These are phyloP conservation scores for Agriopis aurantiaria DNA, from an alignment of 2,888 invertebrate genomes.

Conservation along the genomic window DNA sequence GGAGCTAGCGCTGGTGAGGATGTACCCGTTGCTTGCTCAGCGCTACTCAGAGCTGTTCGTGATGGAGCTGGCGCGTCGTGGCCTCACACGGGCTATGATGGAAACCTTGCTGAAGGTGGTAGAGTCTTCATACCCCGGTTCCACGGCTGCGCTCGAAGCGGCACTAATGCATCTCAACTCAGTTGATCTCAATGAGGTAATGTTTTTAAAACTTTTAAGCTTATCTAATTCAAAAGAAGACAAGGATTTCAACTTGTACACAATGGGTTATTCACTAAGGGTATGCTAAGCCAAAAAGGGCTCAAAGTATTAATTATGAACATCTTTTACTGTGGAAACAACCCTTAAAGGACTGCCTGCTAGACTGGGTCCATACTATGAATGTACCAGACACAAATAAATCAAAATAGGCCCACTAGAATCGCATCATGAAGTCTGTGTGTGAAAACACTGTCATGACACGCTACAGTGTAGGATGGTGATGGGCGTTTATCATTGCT, in stretches of 20 bases:
- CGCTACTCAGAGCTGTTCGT: neutral
- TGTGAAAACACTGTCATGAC: too few relatives aligned
- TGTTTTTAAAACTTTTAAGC: neutral
- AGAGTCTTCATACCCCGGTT: neutral
- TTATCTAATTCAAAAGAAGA: neutral
- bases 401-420: too few relatives aligned
- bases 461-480: too few relatives aligned
- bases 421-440: too few relatives aligned
- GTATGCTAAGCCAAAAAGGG: neutral
- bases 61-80: constrained; percentile 46
- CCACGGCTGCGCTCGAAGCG: constrained; percentile 54
- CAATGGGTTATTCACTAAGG: neutral
- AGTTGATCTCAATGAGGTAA: constrained; percentile 9
- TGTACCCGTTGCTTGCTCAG: neutral
- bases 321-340: too few relatives aligned
- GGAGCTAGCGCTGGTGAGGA: constrained; percentile 57
- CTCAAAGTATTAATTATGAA: too few relatives aligned
- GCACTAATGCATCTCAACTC: constrained; percentile 61
- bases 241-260: neutral
- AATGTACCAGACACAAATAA: too few relatives aligned
- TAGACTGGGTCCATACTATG: too few relatives aligned
- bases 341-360: too few relatives aligned
- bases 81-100: constrained; percentile 59
- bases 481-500: too few relatives aligned
- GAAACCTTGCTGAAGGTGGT: constrained; percentile 54